Conservation (phyloP, 1,140 invertebrate genomes). For the Drosophila leontia region DNA sequence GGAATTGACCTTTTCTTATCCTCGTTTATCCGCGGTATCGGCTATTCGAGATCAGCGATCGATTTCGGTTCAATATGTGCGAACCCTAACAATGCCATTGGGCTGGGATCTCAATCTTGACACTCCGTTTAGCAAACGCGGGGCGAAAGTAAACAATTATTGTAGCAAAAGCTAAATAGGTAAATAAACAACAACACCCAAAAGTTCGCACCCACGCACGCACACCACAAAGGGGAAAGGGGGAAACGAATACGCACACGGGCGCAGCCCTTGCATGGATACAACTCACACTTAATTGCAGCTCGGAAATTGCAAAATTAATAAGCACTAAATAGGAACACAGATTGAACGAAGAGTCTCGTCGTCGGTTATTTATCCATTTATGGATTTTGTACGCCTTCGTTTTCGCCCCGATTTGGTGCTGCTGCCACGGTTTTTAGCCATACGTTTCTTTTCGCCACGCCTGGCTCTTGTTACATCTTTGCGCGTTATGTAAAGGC, state of each 20-base stretch:
- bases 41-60: not conserved
- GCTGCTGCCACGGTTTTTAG: slow-evolving; percentile 25
- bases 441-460: slow-evolving; percentile 49
- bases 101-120: slow-evolving; percentile 6
- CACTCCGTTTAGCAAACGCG: slow-evolving; percentile 32
- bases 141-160: slow-evolving; percentile 25
- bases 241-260: slow-evolving; percentile 10
- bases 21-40: slow-evolving; percentile 12
- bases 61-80: slow-evolving; percentile 23
- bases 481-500: slow-evolving; percentile 21
- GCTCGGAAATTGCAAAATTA: slow-evolving; percentile 49
- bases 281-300: slow-evolving; percentile 60
- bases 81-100: slow-evolving; percentile 45
- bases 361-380: slow-evolving; percentile 34
- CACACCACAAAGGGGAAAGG: not conserved
- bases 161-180: slow-evolving; percentile 51
- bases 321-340: slow-evolving; percentile 67
- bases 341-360: slow-evolving; percentile 46
- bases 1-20: not conserved
- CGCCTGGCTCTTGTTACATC: slow-evolving; percentile 13
- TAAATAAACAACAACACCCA: slow-evolving; percentile 49
- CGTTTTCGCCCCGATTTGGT: slow-evolving; percentile 20
- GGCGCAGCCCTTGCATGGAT: slow-evolving; percentile 4
- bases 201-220: slow-evolving; percentile 41
- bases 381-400: slow-evolving; percentile 37